Base-by-base conservation (phyloP, 37 sponge, comb jelly and placozoan genomes). In the Haliclona indistincta region DNA sequence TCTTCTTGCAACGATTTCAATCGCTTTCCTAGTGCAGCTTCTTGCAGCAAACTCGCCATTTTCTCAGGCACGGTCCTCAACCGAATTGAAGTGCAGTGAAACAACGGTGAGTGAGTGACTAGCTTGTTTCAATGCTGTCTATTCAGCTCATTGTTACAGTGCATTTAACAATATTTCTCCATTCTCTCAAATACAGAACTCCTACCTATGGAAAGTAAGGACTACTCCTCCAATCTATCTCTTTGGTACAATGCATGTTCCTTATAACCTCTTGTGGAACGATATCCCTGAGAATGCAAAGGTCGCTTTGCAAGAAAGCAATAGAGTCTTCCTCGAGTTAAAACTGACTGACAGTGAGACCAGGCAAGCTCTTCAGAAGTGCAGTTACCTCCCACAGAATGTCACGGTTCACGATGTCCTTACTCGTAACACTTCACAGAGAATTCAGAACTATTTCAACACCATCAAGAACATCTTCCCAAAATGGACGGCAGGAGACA, bases 221-320 rank as follows among this genome's bases (percentile, higher is more conserved):
- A 60, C 38, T 0, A 35, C 40, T 2, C 75, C 81, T 61, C 78
- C 83, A 22, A 34, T 78, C 15, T 88, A 88, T 54, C 68, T 88
- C 45, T 88, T 82, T 82, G 88, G 88, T 2, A 88, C 83, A 20
- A 56, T 88, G 53, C 88, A 88, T 33, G 74, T 82, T 3, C 88
- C 88, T 42, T 88, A 88, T 74, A 17, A 37, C 38, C 62, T 29
- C 0, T 41, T 88, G 20, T 88, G 88, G 88, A 38, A 82, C 62
- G 8, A n/a, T 22, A 47, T 88, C 2, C 83, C 88, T 13, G 83
- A 76, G 2, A 88, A 82, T 66, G 88, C 73, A 43, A 81, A 88
- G 37, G 32, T 33, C 32, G 88, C 78, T 26, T 78, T 88, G 35
- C 63, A 62, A 28, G 56, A 56, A 66, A 73, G 78, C 36, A 26